These are phyloP conservation scores for Mormyrus hasselquistii DNA, from an alignment of 2,797 vertebrate species.

Conservation along the genomic window DNA sequence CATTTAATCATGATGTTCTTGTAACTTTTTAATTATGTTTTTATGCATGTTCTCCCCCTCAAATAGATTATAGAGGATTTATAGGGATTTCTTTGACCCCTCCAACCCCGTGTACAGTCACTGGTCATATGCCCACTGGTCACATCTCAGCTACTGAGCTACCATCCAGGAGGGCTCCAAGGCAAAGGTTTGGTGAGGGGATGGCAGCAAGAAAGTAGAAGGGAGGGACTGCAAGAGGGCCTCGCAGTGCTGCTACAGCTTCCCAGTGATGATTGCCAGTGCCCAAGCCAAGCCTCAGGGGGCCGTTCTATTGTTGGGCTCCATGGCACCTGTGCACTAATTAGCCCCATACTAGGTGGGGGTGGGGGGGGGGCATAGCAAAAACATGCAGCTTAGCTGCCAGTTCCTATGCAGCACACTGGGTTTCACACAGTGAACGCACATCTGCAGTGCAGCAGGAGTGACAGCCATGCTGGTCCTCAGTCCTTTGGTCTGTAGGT, in stretches of 20 bases:
- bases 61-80: neutral
- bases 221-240: neutral
- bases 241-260: neutral
- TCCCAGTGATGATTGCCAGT: neutral
- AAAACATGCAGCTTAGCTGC: neutral
- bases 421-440: neutral
- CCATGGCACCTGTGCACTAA: constrained; percentile 21
- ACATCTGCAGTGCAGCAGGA: neutral
- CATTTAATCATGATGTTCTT: neutral
- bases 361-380: neutral
- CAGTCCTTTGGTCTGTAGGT: neutral
- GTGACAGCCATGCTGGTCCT: neutral
- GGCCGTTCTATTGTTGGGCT: neutral
- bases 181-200: neutral
- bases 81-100: neutral
- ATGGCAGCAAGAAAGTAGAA: neutral
- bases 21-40: neutral
- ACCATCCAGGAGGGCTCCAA: neutral
- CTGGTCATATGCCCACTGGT: neutral
- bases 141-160: neutral
- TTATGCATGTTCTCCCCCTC: neutral
- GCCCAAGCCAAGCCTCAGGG: neutral
- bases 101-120: neutral
- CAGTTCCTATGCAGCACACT: neutral
- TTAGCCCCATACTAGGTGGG: constrained; percentile 9